Evolutionary conservation across 2,797 vertebrate species (phyloP).

Genomic region (Lacerta agilis): DNA sequence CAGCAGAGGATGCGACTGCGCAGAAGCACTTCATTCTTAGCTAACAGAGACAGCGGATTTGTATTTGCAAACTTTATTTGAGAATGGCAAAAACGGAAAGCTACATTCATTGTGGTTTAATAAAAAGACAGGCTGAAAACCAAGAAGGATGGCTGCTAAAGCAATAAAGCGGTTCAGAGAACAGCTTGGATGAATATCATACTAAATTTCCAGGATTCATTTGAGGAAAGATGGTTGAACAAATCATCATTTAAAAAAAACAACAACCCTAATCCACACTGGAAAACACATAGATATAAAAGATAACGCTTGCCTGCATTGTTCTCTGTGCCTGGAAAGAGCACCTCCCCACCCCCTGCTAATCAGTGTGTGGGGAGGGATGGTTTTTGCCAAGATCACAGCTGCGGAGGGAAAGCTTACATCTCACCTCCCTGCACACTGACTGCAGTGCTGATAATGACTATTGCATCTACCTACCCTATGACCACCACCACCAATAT

Average conservation of each 20-base stretch:
- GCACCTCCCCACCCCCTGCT: too few relatives aligned
- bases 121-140: background rate
- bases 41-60: background rate
- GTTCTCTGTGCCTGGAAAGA: background rate
- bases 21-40: background rate
- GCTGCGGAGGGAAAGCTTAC: too few relatives aligned
- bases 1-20: background rate
- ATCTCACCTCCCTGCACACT: too few relatives aligned
- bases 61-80: background rate
- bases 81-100: background rate
- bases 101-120: background rate
- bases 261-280: background rate
- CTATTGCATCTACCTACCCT: too few relatives aligned
- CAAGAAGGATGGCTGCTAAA: slow-evolving; percentile 14
- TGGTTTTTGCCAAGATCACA: too few relatives aligned
- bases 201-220: background rate
- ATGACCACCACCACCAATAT: too few relatives aligned
- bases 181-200: background rate
- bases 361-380: too few relatives aligned
- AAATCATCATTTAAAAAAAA: slow-evolving; percentile 5
- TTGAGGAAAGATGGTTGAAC: background rate
- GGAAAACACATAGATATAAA: background rate
- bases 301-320: background rate
- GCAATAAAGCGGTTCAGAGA: slow-evolving; percentile 30
- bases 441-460: too few relatives aligned